phyloP scores from a whole-genome alignment of 2,888 invertebrate genomes.

The Cataglyphis albicans region DNA sequence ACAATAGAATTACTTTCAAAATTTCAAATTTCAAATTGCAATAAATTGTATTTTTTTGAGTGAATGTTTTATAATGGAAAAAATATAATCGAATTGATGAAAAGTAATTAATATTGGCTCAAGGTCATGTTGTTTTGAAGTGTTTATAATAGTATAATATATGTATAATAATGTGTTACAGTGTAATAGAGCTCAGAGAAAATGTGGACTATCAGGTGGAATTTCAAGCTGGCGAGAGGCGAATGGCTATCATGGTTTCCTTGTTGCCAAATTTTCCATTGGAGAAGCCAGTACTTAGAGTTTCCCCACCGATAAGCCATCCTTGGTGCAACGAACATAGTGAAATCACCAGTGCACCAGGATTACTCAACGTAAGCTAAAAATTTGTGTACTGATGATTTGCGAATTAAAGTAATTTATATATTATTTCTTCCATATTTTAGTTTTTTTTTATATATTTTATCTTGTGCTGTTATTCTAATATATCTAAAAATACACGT shows the following conservation, averaged over 20 bases:
- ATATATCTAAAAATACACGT: not conserved
- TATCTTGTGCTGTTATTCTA: not conserved
- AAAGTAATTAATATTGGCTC: not conserved
- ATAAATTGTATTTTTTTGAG: not conserved
- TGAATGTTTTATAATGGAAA: not conserved
- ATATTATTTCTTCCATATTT: not conserved
- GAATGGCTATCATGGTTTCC: constrained; percentile 90
- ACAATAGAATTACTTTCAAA: not conserved
- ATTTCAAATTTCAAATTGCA: not conserved
- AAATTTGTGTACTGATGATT: not conserved
- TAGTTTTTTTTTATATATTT: not conserved
- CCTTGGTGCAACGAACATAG: constrained; percentile 91
- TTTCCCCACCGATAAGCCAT: constrained; percentile 90
- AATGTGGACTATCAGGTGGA: constrained; percentile 91
- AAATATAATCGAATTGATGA: not conserved
- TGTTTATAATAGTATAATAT: not conserved
- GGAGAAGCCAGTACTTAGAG: constrained; percentile 90
- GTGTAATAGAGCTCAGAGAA: constrained; percentile 91
- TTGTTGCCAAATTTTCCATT: constrained; percentile 91
- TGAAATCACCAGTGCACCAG: constrained; percentile 91
- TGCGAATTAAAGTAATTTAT: not conserved
- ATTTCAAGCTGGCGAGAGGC: constrained; percentile 89
- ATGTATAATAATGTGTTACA: constrained; percentile 77
- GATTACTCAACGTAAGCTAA: constrained; percentile 89
- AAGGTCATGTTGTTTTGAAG: not conserved